Base-by-base conservation (phyloP, 2,888 invertebrate genomes). In the Agonopterix arenella region DNA sequence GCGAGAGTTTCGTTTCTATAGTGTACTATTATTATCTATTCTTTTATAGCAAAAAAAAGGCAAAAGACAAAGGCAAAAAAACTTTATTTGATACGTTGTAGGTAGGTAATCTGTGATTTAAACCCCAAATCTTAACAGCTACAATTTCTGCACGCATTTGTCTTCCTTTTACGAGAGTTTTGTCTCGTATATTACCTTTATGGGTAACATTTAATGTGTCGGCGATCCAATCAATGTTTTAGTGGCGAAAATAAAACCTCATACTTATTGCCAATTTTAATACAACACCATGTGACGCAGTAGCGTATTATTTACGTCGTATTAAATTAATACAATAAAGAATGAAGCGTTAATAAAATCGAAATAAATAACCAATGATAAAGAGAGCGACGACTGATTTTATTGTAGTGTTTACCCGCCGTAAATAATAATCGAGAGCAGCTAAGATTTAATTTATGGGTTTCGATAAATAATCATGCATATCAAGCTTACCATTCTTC, bases 301-400 rank as follows among this genome's bases (percentile, higher is more conserved):
- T 62, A 65, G 66, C 59, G 48, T 43, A 60, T 63, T 58, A 66
- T 60, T 66, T 63, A 64, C 54, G 46, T 37, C 44, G 44, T 44
- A 51, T 28, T 7, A 28, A 28, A 53, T 48, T 46, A 51, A 45
- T 48, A 16, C 11, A 37, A 37, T 48, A 51, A 38, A 11, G 45
- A 37, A 16, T 43, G 11, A 57, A 59, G 46, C 47, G 37, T 36
- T 48, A 48, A 55, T 61, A 55, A 59, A 62, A 45, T 52, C 43
- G 48, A 49, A 48, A 56, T 54, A 53, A 59, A 59, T 59, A 18
- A 7, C 28, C 28, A n/a, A 49, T 43, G 46, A 56, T 64, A 56
- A 61, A 50, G 48, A 56, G 52, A 53, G 64, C 52, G 60, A 61
- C 57, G 57, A 60, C 48, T 55, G 55, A 55, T 50, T 62, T 62